These are phyloP conservation scores for Calidris pygmaea DNA, from an alignment of 2,113 vertebrate species.

Conservation along the genomic window DNA sequence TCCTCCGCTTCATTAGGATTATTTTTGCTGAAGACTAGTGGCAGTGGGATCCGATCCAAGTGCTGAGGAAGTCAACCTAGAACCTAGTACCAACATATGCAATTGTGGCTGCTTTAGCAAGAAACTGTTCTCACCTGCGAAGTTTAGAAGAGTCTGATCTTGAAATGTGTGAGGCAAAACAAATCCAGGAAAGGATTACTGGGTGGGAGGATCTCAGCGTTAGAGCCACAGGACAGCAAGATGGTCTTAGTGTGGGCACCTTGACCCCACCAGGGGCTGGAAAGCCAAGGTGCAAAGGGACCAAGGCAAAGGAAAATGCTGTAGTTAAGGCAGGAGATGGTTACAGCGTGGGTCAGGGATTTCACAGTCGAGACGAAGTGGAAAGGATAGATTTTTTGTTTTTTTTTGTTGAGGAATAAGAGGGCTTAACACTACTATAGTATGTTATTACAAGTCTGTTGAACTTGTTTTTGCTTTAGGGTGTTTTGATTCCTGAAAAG, in stretches of 20 bases:
- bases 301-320: background rate
- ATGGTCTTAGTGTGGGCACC: background rate
- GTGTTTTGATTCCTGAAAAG: slow-evolving; percentile 65
- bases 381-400: slow-evolving; percentile 2
- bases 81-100: background rate
- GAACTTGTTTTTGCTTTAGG: slow-evolving; percentile 69
- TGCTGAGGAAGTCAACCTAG: background rate
- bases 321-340: background rate
- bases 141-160: background rate
- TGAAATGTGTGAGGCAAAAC: background rate
- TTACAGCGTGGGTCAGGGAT: background rate
- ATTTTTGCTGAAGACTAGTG: background rate
- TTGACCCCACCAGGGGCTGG: background rate
- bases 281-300: background rate
- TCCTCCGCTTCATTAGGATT: background rate
- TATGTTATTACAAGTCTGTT: slow-evolving; percentile 64
- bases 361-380: accelerated
- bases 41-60: background rate
- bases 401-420: background rate
- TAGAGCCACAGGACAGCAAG: background rate
- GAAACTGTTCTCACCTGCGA: background rate
- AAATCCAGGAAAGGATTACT: background rate
- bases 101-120: background rate
- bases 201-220: background rate
- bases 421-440: slow-evolving; percentile 19